A percentile compares a stretch with the other conserved stretches of the same genome.
These are phyloP conservation scores for Cryptus viduatorius DNA, from an alignment of 2,888 invertebrate genomes.

Conservation along the genomic window DNA sequence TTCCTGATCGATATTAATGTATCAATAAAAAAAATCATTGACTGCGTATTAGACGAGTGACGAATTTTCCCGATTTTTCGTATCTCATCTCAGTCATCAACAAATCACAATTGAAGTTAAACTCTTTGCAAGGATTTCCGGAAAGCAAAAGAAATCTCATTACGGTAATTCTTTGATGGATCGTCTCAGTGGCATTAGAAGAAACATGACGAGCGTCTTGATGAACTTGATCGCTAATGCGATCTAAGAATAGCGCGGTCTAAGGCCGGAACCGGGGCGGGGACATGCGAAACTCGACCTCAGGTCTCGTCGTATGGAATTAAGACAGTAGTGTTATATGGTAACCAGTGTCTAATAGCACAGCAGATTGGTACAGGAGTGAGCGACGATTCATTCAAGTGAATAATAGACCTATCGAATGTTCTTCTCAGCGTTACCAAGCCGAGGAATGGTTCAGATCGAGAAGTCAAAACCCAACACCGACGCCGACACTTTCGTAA, in stretches of 20 bases:
- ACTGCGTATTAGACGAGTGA: too few species aligned
- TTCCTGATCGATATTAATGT: not conserved
- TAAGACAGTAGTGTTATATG: conserved; percentile 26
- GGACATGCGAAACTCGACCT: conserved; percentile 12
- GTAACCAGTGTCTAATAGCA: not conserved
- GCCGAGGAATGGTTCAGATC: not conserved
- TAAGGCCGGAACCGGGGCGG: conserved; percentile 47
- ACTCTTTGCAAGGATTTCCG: not conserved
- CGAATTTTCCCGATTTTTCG: not conserved
- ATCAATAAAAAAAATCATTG: too few species aligned
- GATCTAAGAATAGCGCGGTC: conserved; percentile 32
- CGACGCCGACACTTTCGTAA: conserved; percentile 27
- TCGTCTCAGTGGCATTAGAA: not conserved
- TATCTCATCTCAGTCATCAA: not conserved
- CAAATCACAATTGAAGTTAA: not conserved
- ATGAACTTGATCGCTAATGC: conserved; percentile 20
- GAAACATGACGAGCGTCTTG: conserved; percentile 8
- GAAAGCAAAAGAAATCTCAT: not conserved
- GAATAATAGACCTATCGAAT: conserved; percentile 66
- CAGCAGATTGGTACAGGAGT: conserved; percentile 34
- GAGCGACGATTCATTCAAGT: conserved; percentile 63
- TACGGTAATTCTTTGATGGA: not conserved
- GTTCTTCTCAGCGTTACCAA: conserved; percentile 43
- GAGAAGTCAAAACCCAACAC: conserved; percentile 27
- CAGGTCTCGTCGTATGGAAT: conserved; percentile 34